Evolutionary conservation across 2,888 invertebrate genomes (phyloP), one percentile per base, ranked within the genome.

Genomic region (Pyrocoelia pectoralis): DNA sequence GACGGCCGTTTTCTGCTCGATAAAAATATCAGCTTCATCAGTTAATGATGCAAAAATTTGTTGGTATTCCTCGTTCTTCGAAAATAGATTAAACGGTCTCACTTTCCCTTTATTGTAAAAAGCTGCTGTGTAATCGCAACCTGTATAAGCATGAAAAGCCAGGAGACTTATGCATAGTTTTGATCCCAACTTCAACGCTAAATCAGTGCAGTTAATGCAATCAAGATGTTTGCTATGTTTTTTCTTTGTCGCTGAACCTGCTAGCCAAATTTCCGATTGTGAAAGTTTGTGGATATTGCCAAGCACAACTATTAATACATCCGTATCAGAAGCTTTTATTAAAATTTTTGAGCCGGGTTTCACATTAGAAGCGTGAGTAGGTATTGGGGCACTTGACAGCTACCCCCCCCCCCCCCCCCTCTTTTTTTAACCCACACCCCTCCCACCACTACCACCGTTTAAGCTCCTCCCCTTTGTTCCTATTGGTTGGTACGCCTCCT

Each of bases 71-170:
- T 68, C 66, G 67, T 74, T 73, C 60, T 73, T 73, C 41, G 38
- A 66, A 70, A 76, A 68, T 61, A 69, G 15, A 8, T 62, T 74
- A 63, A 70, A 76, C 29, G 72, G 74, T 61, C 62, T 69, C 38
- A 71, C 64, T 73, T 76, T 76, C 56, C 76, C 73, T 72, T 70
- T 73, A 14, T 72, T 68, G 52, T 71, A 72, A 70, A 76, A 75
- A n/a, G 72, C 70, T 14, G 73, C 68, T 29, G 53, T 53, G 15
- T 53, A 53, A 38, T 53, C 53, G 12, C 53, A 53, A 38, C 40
- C 53, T 17, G 53, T 53, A 33, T 1, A 53, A n/a, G 75, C 74
- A 61, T 76, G 72, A 40, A 73, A 73, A 29, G 70, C 72, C 8
- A 72, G 72, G 14, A 75, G 65, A 64, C 66, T 60, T 58, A 15